These are phyloP conservation scores for Harpegnathos saltator DNA, from an alignment of 1,140 invertebrate species.

Conservation along the genomic window DNA sequence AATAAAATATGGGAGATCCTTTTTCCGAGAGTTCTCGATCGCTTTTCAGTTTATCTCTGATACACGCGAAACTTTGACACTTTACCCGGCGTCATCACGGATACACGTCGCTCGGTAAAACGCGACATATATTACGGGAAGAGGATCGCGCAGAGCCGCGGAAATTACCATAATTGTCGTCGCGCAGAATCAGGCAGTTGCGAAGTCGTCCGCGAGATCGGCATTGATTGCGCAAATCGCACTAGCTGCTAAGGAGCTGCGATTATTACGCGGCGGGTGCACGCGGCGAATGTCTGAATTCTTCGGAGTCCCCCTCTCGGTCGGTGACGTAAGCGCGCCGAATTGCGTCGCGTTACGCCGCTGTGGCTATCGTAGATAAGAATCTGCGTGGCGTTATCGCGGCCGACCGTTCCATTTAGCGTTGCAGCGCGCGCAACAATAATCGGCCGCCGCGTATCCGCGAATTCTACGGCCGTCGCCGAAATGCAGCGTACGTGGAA, in stretches of 20 bases:
- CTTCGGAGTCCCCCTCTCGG: conserved; percentile 63
- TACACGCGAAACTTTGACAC: not conserved
- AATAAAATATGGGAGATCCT: too few species aligned
- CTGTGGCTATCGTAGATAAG: conserved; percentile 69
- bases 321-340: conserved; percentile 62
- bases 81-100: not conserved
- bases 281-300: conserved; percentile 51
- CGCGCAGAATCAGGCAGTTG: too few species aligned
- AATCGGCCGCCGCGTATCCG: not conserved
- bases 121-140: conserved; percentile 6
- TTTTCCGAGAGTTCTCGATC: too few species aligned
- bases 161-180: conserved; percentile 11
- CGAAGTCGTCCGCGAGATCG: not conserved
- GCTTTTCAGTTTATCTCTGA: not conserved
- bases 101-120: not conserved
- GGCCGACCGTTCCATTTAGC: conserved; percentile 19
- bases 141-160: not conserved
- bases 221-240: conserved; percentile 21
- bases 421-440: conserved; percentile 33
- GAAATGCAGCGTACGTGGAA: too few species aligned
- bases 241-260: conserved; percentile 12
- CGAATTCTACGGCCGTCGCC: not conserved
- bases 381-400: conserved; percentile 63
- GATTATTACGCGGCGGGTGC: conserved; percentile 39
- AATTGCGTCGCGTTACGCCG: conserved; percentile 54